Percentiles rank a stretch among this genome's conserved stretches.
Evolutionary conservation across 2,113 vertebrate genomes (phyloP).

Genomic region (Saccopteryx leptura): DNA sequence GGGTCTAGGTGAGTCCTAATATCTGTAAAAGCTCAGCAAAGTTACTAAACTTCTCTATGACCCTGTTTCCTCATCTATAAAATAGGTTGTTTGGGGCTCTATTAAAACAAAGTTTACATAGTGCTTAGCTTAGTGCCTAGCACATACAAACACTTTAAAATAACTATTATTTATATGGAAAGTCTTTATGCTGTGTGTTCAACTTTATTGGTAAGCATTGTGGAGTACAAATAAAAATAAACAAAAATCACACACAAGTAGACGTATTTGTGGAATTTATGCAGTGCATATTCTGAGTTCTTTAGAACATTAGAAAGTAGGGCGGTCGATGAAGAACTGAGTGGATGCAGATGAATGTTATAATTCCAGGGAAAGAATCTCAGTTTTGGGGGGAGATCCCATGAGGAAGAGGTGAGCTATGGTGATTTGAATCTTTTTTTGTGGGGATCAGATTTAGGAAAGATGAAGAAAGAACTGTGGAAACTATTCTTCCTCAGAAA

Average conservation of each 20-base stretch:
- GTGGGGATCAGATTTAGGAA: neutral
- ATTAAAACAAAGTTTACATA: neutral
- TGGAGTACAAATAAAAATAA: neutral
- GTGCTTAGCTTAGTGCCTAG: neutral
- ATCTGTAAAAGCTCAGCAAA: neutral
- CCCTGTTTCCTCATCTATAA: neutral
- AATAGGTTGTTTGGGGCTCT: neutral
- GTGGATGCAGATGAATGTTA: neutral
- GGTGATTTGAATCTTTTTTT: neutral
- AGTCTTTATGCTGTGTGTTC: neutral
- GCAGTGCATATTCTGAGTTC: neutral
- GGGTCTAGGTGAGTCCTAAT: neutral
- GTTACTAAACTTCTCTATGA: neutral
- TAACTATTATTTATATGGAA: neutral
- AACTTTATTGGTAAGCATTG: neutral
- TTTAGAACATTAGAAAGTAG: neutral
- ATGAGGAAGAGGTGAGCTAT: neutral
- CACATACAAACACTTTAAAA: neutral
- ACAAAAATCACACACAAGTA: neutral
- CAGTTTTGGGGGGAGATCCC: neutral
- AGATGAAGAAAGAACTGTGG: neutral
- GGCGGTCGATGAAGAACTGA: neutral
- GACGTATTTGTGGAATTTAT: neutral
- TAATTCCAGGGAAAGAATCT: neutral
- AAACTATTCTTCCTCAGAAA: slow-evolving; percentile 7